Base-by-base conservation (phyloP, 2,888 invertebrate genomes). In the Chorisops tibialis region DNA sequence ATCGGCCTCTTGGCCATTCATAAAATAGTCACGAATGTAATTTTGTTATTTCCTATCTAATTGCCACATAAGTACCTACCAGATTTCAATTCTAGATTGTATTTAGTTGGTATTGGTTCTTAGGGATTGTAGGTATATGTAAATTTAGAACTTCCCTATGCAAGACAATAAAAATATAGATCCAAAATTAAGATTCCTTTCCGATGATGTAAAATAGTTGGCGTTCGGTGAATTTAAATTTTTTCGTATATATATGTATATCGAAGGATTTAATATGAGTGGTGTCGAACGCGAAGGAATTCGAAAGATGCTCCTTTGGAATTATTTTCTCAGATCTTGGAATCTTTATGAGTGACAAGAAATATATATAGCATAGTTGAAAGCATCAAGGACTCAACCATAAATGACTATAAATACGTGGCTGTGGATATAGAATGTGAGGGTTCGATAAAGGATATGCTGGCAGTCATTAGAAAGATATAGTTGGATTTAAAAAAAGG, bases 181-280 rank as follows among this genome's bases (percentile, higher is more conserved):
- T 58, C 41, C 48, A 45, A 59, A 64, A 59, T 59, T 59, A 59
- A 64, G 59, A 62, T 64, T 64, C 64, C 41, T 59, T 18, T 43
- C 19, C 49, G 14, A 39, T 35, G 52, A 41, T 62, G 54, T 59
- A 41, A 61, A 64, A 58, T 43, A 62, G 50, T 51, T 62, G 49
- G 48, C 64, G 59, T 62, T 56, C 61, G 54, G 37, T 47, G 62
- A 62, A 59, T 62, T 64, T 52, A 45, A 62, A 62, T 54, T 37
- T 37, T 37, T 22, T n/a, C n/a, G n/a, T n/a, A n/a, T n/a, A n/a
- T n/a, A n/a, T n/a, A n/a, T 37, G 30, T 11, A 18, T 43, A 11
- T 14, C 39, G 39, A 51, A 52, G 30, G 30, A 50, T 56, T 18
- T 45, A 30, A 45, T 30, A 21, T 43, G 54, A 30, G 24, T 18